Evolutionary conservation across 2,797 vertebrate species (phyloP), one percentile per base, ranked within the genome.

Genomic region (Semaprochilodus insignis): DNA sequence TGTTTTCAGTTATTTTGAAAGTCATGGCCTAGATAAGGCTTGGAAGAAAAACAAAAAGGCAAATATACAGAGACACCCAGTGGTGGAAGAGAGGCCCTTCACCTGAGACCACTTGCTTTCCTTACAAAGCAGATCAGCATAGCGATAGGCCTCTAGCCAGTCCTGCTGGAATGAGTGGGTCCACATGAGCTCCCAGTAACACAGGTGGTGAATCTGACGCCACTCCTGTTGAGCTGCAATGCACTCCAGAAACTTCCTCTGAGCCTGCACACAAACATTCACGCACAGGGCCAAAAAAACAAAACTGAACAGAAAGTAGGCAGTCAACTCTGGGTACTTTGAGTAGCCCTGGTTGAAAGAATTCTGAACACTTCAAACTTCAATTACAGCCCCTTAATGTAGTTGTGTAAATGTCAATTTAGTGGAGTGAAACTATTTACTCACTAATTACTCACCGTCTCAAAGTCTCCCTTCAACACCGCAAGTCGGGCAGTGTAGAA

Each of bases 181-280:
- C 97, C 97, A 99, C 97, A 99, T 98, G 89, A 98, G 91, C 84
- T 99, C 97, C 97, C 97, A 99, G 90, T 96, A 99, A 88, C 97
- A 99, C 77, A 99, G 93, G 85, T 99, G 97, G 91, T 99, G 97
- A 89, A 99, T 96, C 92, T 98, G 97, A 83, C 94, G 97, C 97
- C 97, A 99, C 83, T 98, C 96, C 89, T 97, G 94, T 91, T 99
- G 97, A 85, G 95, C 93, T 88, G 90, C 88, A 88, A 98, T 95
- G 81, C 97, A 97, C 87, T 97, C 95, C 90, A 95, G 95, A 86
- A 96, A 97, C 80, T 91, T 87, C 57, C 88, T 60, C 80, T 95
- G 94, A 0, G 97, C 97, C 97, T 99, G 86, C 17, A 4, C 19
- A 44, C 36, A 71, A n/a, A 40, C 34, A 44, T 34, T 40, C 17